phyloP scores from a whole-genome alignment of 2,797 vertebrate genomes.

The Molossus molossus region DNA sequence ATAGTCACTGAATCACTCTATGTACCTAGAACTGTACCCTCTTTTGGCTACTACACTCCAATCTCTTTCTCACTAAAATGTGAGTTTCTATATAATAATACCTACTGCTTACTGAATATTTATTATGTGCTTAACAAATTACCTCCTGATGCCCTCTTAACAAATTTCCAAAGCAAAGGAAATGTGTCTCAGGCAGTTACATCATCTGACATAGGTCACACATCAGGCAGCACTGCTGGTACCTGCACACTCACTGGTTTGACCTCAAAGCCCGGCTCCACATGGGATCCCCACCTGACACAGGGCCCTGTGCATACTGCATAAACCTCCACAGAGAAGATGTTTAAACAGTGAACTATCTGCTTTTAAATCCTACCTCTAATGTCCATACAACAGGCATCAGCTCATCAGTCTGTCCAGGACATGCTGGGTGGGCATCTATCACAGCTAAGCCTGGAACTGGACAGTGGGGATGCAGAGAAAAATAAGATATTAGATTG shows the following conservation, averaged over 20 bases:
- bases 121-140: not conserved
- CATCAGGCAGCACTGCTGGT: not conserved
- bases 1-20: not conserved
- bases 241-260: not conserved
- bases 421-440: not conserved
- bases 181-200: not conserved
- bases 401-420: not conserved
- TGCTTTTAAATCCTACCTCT: not conserved
- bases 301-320: not conserved
- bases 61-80: not conserved
- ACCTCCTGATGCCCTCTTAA: not conserved
- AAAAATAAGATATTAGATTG: not conserved
- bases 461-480: not conserved
- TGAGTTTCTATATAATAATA: not conserved
- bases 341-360: not conserved
- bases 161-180: not conserved
- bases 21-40: not conserved
- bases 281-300: not conserved
- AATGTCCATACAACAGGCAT: not conserved
- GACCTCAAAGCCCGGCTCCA: not conserved
- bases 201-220: not conserved
- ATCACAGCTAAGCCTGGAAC: not conserved
- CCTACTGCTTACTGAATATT: not conserved
- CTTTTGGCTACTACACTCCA: not conserved
- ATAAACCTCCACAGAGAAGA: not conserved